Evolutionary conservation across 2,888 invertebrate genomes (phyloP).

Genomic region (Frankliniella fusca): DNA sequence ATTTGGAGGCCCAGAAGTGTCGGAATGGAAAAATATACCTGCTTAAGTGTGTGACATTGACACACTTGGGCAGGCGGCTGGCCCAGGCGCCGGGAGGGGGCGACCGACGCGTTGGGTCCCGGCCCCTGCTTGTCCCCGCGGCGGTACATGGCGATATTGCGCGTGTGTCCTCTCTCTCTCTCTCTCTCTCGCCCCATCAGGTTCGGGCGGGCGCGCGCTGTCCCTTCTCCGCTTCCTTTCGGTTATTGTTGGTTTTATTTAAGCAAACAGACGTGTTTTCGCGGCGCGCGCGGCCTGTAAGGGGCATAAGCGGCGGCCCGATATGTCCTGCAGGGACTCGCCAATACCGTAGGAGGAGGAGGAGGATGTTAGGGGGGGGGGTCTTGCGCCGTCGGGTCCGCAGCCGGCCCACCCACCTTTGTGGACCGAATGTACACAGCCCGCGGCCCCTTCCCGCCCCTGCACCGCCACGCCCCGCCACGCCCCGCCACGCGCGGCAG

Average conservation of each 20-base stretch:
- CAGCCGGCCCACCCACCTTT: background rate
- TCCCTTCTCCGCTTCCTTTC: background rate
- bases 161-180: background rate
- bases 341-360: background rate
- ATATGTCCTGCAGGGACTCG: background rate
- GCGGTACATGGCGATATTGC: background rate
- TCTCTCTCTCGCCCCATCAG: no score
- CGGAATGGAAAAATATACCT: no score
- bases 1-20: no score
- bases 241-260: constrained; percentile 22
- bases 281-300: background rate
- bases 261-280: constrained; percentile 25
- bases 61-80: no score
- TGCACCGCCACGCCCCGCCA: background rate
- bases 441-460: background rate
- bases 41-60: no score
- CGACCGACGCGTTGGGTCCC: background rate
- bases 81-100: no score
- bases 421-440: background rate
- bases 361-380: background rate
- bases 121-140: background rate
- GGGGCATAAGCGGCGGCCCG: background rate
- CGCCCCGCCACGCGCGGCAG: background rate
- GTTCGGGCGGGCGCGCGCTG: background rate
- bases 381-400: background rate